A percentile compares a stretch with the other conserved stretches of the same genome.
These are phyloP conservation scores for Pluvialis apricaria DNA, from an alignment of 2,113 vertebrate genomes.

Conservation along the genomic window DNA sequence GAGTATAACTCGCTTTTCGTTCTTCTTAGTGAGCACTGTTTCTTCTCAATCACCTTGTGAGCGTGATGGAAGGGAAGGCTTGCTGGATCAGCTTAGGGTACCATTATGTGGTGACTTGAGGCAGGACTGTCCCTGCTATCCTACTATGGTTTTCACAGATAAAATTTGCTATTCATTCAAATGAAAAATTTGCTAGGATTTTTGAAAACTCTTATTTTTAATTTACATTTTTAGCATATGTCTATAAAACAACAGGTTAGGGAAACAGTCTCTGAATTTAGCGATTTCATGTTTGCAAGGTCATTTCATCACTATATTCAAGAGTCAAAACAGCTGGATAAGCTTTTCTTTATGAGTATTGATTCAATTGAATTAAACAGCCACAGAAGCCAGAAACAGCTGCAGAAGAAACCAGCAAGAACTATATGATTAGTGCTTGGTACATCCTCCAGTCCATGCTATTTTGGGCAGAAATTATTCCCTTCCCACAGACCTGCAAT, in stretches of 20 bases:
- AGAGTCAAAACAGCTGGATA: background rate
- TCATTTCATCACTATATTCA: background rate
- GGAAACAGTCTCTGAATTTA: background rate
- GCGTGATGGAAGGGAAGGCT: background rate
- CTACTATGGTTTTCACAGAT: background rate
- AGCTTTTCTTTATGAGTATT: background rate
- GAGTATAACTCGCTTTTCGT: background rate
- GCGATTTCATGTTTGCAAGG: background rate
- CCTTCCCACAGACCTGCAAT: background rate
- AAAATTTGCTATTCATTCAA: background rate
- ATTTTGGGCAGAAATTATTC: background rate
- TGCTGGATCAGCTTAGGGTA: background rate
- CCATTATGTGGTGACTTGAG: background rate
- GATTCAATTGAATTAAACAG: background rate
- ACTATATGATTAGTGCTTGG: background rate
- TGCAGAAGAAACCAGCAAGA: background rate
- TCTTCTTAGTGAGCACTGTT: background rate
- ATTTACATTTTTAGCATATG: background rate
- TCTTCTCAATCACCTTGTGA: background rate
- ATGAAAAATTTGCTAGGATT: background rate
- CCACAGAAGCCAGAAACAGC: background rate
- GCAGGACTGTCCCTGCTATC: background rate
- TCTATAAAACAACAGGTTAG: background rate
- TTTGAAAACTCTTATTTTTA: background rate
- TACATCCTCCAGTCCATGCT: background rate